Base-by-base conservation (phyloP, 2,797 vertebrate genomes). In the Chrosomus eos region DNA sequence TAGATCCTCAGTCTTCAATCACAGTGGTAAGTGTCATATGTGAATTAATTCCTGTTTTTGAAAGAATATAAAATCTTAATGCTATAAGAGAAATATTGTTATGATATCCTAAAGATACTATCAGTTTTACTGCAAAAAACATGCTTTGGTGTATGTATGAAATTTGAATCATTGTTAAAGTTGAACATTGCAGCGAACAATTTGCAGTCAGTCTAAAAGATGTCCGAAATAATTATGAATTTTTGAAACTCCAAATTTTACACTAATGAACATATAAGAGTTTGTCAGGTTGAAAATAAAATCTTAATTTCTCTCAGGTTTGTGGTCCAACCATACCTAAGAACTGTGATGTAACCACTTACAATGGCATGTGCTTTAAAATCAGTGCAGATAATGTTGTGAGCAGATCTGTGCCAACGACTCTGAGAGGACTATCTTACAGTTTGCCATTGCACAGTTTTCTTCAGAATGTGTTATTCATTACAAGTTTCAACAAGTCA, bases 241-340 rank as follows among this genome's bases (percentile, higher is more conserved):
- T 43, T 40, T 71, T 43, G 4, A 21, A 16, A 1, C 21, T 71
- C 13, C 13, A 26, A 26, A 10, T 72, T 48, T 72, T 5, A 45
- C n/a, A 9, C 7, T 8, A 26, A 23, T 43, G 1, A 6, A 0
- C 18, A 66, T 1, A 67, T 67, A 2, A 33, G 31, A 33, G 31
- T 33, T 2, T 33, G 36, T 40, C 36, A n/a, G 26, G 23, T 77
- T 58, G 2, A 43, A 43, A 64, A 64, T 26, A 45, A 66, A 28
- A 68, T 45, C 1, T 51, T n/a, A 28, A 33, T 81, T 31, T 43
- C 7, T 81, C 78, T 80, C 82, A 95, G 94, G 91, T 43, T 0
- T 95, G 94, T 87, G 94, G 94, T 21, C 93, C 95, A 76, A 95
- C 94, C n/a, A 92, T 95, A 74, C 92, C 94, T 8, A 94, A 88